These are phyloP conservation scores for Rhagonycha fulva DNA, from an alignment of 2,888 invertebrate species.

Conservation along the genomic window DNA sequence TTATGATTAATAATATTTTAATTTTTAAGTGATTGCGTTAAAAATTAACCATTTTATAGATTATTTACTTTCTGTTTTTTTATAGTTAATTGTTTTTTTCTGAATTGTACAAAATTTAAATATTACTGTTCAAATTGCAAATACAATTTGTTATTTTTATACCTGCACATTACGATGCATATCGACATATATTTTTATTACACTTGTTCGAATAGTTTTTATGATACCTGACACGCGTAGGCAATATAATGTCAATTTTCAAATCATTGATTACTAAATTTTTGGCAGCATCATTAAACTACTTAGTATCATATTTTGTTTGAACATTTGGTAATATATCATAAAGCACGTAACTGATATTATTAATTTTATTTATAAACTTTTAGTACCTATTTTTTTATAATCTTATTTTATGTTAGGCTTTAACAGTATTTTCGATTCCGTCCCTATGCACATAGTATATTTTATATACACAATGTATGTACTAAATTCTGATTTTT, in stretches of 20 bases:
- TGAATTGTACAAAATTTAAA: not conserved
- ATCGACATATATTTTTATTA: not conserved
- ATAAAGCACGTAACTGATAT: not conserved
- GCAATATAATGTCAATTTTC: not conserved
- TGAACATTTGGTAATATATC: not conserved
- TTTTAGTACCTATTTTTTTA: not conserved
- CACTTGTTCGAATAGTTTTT: not conserved
- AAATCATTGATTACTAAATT: not conserved
- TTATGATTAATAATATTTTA: not conserved
- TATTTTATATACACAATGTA: not conserved
- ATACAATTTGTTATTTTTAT: not conserved
- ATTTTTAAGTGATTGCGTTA: not conserved
- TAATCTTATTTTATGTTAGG: not conserved
- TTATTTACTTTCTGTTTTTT: not conserved
- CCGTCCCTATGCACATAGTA: not conserved
- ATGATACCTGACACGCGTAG: not conserved
- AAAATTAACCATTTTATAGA: not conserved
- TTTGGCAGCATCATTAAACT: not conserved
- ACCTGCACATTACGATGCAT: not conserved
- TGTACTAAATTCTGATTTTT: not conserved
- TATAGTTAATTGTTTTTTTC: not conserved
- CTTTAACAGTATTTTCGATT: slow-evolving; percentile 1
- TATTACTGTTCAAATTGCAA: not conserved
- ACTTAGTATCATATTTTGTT: too few species aligned
- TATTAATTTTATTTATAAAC: not conserved